Percentiles rank a stretch among this genome's conserved stretches.
Evolutionary conservation across 2,113 vertebrate genomes (phyloP).

Genomic region (Strix uralensis): DNA sequence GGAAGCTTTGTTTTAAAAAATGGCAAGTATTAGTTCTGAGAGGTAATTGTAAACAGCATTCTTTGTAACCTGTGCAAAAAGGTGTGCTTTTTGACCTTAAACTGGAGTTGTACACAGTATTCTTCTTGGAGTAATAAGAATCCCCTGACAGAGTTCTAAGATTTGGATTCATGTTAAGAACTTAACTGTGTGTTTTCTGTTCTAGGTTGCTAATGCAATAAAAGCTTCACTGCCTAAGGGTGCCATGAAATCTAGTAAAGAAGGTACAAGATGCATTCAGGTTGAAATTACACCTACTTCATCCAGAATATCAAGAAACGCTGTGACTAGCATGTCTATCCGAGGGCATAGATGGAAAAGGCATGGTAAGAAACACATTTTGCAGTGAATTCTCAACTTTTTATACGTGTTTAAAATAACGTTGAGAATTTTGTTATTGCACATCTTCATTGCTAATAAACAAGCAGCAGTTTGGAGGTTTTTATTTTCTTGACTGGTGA

Average conservation of each 20-base stretch:
- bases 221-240: conserved; percentile 90
- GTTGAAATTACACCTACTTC: conserved; percentile 97
- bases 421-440: background rate
- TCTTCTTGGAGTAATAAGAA: background rate
- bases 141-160: background rate
- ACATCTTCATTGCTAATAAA: background rate
- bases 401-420: background rate
- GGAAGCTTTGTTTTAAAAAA: background rate
- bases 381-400: background rate
- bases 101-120: background rate
- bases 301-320: conserved; percentile 96
- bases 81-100: background rate
- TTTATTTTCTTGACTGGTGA: background rate
- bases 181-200: background rate
- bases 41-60: background rate
- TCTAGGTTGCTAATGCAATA: conserved; percentile 95
- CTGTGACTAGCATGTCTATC: conserved; percentile 97
- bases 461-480: background rate
- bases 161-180: background rate
- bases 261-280: conserved; percentile 92
- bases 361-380: conserved; percentile 84
- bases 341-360: conserved; percentile 98
- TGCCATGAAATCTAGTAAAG: conserved; percentile 91
- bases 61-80: background rate
- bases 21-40: background rate